A percentile compares a stretch with the other conserved stretches of the same genome.
These are phyloP conservation scores for Camelus dromedarius DNA, from an alignment of 2,113 vertebrate genomes.

Conservation along the genomic window DNA sequence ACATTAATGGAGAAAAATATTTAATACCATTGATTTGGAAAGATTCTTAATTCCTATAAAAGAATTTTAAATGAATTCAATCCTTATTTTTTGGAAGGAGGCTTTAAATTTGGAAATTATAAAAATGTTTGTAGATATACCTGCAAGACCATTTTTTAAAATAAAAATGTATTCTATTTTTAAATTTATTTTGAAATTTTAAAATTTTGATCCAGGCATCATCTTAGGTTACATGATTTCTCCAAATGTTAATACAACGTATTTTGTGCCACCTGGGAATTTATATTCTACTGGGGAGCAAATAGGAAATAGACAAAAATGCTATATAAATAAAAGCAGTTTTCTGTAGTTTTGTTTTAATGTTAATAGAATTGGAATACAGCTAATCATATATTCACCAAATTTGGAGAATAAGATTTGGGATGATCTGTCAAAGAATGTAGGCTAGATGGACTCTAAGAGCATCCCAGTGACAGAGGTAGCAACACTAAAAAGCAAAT, in stretches of 20 bases:
- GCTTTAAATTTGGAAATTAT: neutral
- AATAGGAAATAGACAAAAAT: neutral
- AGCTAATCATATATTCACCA: neutral
- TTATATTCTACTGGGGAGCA: neutral
- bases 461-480: neutral
- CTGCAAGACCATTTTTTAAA: neutral
- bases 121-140: neutral
- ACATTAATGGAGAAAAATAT: neutral
- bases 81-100: neutral
- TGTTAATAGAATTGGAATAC: neutral
- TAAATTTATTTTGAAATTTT: neutral
- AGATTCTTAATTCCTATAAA: neutral
- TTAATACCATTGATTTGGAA: neutral
- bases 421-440: neutral
- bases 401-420: neutral
- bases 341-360: neutral
- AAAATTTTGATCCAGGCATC: neutral
- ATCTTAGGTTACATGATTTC: neutral
- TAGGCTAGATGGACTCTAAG: neutral
- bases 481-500: neutral
- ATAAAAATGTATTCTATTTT: neutral
- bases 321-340: neutral
- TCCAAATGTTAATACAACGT: neutral
- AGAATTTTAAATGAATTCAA: neutral
- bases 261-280: neutral